Percentiles rank a stretch among this genome's conserved stretches.
Evolutionary conservation across 2,113 vertebrate genomes (phyloP).

Genomic region (Gadus chalcogrammus): DNA sequence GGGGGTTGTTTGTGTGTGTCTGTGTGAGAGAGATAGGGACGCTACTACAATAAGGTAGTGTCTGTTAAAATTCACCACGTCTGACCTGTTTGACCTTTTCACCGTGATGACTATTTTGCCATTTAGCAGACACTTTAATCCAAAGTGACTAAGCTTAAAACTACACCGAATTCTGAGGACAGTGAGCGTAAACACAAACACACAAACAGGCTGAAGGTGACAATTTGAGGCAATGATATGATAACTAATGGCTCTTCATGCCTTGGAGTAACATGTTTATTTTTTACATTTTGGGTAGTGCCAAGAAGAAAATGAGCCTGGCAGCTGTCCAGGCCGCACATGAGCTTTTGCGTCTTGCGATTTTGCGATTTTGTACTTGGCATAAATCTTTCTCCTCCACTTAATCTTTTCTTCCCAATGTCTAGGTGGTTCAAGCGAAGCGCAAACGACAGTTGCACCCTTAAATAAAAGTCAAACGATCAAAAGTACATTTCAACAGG

Average conservation of each 20-base stretch:
- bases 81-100: conserved; percentile 11
- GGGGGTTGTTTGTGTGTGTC: conserved; percentile 6
- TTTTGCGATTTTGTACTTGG: conserved; percentile 37
- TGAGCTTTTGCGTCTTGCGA: conserved; percentile 27
- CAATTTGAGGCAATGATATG: too few species aligned
- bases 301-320: conserved; percentile 38
- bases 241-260: too few species aligned
- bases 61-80: conserved; percentile 55
- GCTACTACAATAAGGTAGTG: conserved; percentile 47
- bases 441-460: too few species aligned
- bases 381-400: conserved; percentile 28
- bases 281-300: background rate
- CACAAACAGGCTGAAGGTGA: too few species aligned
- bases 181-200: too few species aligned
- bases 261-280: too few species aligned
- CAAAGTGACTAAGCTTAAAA: conserved; percentile 35
- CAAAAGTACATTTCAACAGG: too few species aligned
- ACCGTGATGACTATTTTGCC: too few species aligned
- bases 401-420: too few species aligned
- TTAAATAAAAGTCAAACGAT: background rate
- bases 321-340: conserved; percentile 39
- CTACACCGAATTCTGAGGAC: too few species aligned
- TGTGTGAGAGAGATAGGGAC: background rate
- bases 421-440: too few species aligned
- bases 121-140: conserved; percentile 46